These are phyloP conservation scores for Dromius quadrimaculatus DNA, from an alignment of 2,888 invertebrate genomes.

Conservation along the genomic window DNA sequence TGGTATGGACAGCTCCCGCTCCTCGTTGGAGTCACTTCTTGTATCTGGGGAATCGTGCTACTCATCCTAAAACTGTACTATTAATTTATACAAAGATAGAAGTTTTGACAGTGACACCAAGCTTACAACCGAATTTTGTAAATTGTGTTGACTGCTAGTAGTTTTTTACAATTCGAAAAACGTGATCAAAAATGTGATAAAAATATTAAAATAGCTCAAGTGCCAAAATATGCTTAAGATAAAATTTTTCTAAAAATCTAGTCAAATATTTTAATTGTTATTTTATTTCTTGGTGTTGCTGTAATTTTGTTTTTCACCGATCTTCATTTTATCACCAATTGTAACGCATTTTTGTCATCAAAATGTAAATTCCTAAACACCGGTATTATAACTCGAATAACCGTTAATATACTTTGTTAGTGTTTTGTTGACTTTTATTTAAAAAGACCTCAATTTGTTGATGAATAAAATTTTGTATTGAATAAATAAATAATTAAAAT, in stretches of 20 bases:
- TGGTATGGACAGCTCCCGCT: constrained; percentile 79
- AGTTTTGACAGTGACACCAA: constrained; percentile 44
- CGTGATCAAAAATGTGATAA: constrained; percentile 36
- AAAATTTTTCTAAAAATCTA: not conserved
- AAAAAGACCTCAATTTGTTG: not conserved
- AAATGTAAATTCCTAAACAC: constrained; percentile 44
- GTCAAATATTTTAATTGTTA: constrained; percentile 25
- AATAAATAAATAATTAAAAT: not conserved
- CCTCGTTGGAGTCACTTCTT: constrained; percentile 90
- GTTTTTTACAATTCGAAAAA: constrained; percentile 21
- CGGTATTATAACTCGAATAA: constrained; percentile 17
- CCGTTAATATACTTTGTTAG: constrained; percentile 26
- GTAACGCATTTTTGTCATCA: constrained; percentile 17
- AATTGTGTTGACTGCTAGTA: constrained; percentile 5
- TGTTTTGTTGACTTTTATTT: constrained; percentile 5
- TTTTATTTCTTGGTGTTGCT: constrained; percentile 55
- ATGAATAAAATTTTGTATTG: not conserved
- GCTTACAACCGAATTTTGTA: constrained; percentile 5
- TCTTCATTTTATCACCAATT: constrained; percentile 25
- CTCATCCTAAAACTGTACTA: constrained; percentile 79
- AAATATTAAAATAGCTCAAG: constrained; percentile 12
- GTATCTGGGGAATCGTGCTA: constrained; percentile 86
- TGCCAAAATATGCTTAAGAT: constrained; percentile 15
- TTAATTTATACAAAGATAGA: constrained; percentile 56
- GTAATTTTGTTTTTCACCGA: constrained; percentile 62